A percentile compares a stretch with the other conserved stretches of the same genome.
Conservation (phyloP, 2,888 invertebrate genomes). For the Beris chalybata region DNA sequence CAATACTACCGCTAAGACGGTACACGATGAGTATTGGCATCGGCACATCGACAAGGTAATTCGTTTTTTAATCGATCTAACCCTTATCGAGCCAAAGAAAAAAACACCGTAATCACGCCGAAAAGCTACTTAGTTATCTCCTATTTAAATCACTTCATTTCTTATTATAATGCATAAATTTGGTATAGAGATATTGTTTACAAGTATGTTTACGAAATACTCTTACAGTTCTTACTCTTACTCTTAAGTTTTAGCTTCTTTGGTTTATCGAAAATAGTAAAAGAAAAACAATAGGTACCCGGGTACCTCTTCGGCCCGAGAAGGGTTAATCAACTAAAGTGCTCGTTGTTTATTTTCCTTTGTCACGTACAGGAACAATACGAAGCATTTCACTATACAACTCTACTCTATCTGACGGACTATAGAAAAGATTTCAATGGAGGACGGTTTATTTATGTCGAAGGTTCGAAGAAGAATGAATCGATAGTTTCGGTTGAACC, state of each 20-base stretch:
- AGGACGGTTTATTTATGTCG: conserved; percentile 79
- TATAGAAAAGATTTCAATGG: conserved; percentile 77
- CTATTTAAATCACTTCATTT: too few species aligned
- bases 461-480: conserved; percentile 63
- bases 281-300: too few species aligned
- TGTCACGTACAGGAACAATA: conserved; percentile 71
- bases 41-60: conserved; percentile 82
- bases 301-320: too few species aligned
- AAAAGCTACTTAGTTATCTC: neutral
- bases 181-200: too few species aligned
- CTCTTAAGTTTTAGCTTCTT: too few species aligned
- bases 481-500: conserved; percentile 74
- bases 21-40: conserved; percentile 91
- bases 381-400: conserved; percentile 84
- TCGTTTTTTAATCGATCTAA: neutral
- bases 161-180: too few species aligned
- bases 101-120: neutral
- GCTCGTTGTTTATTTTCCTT: neutral
- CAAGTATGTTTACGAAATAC: too few species aligned
- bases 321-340: too few species aligned
- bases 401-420: conserved; percentile 77
- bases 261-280: too few species aligned
- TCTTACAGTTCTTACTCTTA: too few species aligned
- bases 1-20: conserved; percentile 67
- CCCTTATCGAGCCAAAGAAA: too few species aligned